Evolutionary conservation across 2,888 invertebrate genomes (phyloP).

Genomic region (Drosophila leonis): DNA sequence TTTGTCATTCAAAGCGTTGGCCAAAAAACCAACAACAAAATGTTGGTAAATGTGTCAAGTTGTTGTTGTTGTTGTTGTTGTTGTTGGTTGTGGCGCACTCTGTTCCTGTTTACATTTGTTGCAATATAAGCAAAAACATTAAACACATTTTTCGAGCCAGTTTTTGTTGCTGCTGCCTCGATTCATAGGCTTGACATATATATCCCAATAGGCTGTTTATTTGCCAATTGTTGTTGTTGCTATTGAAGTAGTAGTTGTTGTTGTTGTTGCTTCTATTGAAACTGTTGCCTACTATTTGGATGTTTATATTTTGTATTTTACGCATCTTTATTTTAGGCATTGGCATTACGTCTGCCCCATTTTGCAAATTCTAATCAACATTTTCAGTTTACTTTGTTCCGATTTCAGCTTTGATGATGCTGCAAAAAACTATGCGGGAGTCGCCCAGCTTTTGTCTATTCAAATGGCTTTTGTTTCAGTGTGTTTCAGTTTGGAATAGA

Average conservation of each 20-base stretch:
- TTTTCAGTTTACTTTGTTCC: conserved; percentile 25
- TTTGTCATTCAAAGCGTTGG: conserved; percentile 66
- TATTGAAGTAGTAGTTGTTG: conserved; percentile 3
- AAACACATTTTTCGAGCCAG: conserved; percentile 60
- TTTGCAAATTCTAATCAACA: conserved; percentile 43
- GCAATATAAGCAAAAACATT: conserved; percentile 55
- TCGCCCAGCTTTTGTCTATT: conserved; percentile 15
- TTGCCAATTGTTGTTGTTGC: conserved; percentile 8
- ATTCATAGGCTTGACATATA: conserved; percentile 64
- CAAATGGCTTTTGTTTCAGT: conserved; percentile 7
- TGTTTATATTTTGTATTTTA: conserved; percentile 29
- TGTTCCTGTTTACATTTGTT: conserved; percentile 69
- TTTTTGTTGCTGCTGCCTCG: conserved; percentile 46
- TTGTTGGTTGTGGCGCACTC: conserved; percentile 32
- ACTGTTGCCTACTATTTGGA: conserved; percentile 16
- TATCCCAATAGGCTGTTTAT: conserved; percentile 57
- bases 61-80: conserved; percentile 9
- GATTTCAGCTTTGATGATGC: conserved; percentile 38
- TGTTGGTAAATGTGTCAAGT: conserved; percentile 76
- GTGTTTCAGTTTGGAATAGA: neutral
- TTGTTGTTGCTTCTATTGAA: conserved; percentile 12
- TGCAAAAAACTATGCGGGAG: conserved; percentile 36
- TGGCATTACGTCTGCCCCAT: conserved; percentile 11
- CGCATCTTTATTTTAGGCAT: conserved; percentile 18
- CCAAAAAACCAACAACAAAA: conserved; percentile 53